A percentile compares a stretch with the other conserved stretches of the same genome.
Evolutionary conservation across 2,113 vertebrate genomes (phyloP).

Genomic region (Monopterus albus): DNA sequence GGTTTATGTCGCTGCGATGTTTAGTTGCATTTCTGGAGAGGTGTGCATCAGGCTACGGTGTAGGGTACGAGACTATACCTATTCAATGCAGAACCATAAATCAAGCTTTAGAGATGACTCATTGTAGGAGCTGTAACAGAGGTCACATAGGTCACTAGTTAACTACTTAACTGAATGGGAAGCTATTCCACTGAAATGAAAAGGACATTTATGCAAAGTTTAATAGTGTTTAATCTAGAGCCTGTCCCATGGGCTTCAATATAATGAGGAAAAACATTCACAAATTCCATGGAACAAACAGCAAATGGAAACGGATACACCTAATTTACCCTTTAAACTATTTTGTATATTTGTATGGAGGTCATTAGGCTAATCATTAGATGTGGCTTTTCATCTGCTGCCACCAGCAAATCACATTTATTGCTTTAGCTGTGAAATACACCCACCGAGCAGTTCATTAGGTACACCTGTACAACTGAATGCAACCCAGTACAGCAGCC

Average conservation of each 20-base stretch:
- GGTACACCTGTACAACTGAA: too few species aligned
- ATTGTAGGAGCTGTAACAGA: slow-evolving; percentile 14
- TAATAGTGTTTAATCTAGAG: slow-evolving; percentile 37
- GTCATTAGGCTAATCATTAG: too few species aligned
- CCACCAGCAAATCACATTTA: too few species aligned
- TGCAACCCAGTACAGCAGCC: too few species aligned
- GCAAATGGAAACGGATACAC: slow-evolving; percentile 9
- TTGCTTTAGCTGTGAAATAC: too few species aligned
- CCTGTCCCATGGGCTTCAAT: slow-evolving; percentile 31
- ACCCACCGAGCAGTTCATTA: too few species aligned
- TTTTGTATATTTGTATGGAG: not conserved
- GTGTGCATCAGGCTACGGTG: too few species aligned
- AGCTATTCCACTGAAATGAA: slow-evolving; percentile 18
- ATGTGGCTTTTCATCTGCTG: too few species aligned
- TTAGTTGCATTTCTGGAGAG: too few species aligned
- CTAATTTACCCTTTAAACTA: not conserved
- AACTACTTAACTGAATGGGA: slow-evolving; percentile 14
- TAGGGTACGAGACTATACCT: too few species aligned
- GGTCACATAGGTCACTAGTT: slow-evolving; percentile 9
- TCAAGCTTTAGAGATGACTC: slow-evolving; percentile 19
- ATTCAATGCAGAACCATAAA: too few species aligned
- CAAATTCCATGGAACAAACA: slow-evolving; percentile 12
- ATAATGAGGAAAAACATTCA: slow-evolving; percentile 22
- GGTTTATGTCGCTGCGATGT: too few species aligned
- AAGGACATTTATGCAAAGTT: slow-evolving; percentile 53